phyloP scores from a whole-genome alignment of 2,888 invertebrate species.

The Andrena minutula region DNA sequence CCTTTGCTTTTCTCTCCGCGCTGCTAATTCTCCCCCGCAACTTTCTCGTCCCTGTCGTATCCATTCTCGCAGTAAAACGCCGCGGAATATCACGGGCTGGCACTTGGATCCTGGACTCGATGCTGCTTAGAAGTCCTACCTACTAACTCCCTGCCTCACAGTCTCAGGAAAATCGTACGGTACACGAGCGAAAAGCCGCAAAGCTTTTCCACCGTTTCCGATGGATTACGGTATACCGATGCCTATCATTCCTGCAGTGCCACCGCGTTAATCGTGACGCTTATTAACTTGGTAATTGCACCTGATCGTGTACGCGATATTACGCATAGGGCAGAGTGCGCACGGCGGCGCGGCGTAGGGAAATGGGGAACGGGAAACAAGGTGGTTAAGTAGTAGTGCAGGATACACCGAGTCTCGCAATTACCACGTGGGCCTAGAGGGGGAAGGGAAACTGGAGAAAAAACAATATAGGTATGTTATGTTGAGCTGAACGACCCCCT shows the following conservation, averaged over 20 bases:
- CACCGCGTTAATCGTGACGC: constrained; percentile 74
- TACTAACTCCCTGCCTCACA: not conserved
- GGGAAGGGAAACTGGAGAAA: not conserved
- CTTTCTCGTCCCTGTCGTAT: constrained; percentile 68
- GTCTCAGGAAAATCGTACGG: not conserved
- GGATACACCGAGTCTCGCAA: constrained; percentile 10
- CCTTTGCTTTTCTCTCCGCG: constrained; percentile 42
- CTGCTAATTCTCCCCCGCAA: constrained; percentile 67
- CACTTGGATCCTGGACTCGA: constrained; percentile 16
- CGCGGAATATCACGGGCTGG: constrained; percentile 47
- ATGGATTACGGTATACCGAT: constrained; percentile 31
- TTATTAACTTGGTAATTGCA: constrained; percentile 84
- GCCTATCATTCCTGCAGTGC: constrained; percentile 48
- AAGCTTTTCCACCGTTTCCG: constrained; percentile 20
- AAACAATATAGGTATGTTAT: not conserved
- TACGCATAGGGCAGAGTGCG: constrained; percentile 67
- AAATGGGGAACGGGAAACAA: constrained; percentile 29
- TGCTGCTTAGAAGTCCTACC: not conserved
- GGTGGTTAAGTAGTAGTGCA: constrained; percentile 22
- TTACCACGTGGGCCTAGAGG: not conserved
- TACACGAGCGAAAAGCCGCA: not conserved
- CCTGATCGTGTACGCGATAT: constrained; percentile 81
- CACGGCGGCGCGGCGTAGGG: constrained; percentile 17
- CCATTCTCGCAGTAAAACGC: constrained; percentile 72
- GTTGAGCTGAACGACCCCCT: too few relatives aligned